Evolutionary conservation across 2,113 vertebrate genomes (phyloP).

Genomic region (Brienomyrus longianalis): DNA sequence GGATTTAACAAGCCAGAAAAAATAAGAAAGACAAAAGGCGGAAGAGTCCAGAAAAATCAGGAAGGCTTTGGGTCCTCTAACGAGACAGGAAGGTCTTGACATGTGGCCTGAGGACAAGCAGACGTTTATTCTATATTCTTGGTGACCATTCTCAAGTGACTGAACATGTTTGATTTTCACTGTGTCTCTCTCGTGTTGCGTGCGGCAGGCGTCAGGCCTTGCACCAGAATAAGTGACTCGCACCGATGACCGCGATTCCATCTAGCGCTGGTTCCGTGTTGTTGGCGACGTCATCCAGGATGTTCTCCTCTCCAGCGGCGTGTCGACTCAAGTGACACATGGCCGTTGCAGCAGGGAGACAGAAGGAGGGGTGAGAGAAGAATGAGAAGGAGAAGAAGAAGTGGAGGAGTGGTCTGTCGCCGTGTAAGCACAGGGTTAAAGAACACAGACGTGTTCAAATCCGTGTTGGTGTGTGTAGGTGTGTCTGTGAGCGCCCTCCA

Average conservation of each 20-base stretch:
- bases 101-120: neutral
- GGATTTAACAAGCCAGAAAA: neutral
- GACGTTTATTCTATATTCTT: neutral
- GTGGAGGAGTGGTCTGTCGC: neutral
- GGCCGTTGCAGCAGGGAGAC: neutral
- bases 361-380: neutral
- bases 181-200: neutral
- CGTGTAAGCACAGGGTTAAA: neutral
- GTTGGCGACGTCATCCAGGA: neutral
- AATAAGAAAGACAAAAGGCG: neutral
- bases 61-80: neutral
- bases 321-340: neutral
- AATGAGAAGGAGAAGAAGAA: neutral
- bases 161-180: neutral
- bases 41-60: neutral
- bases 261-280: neutral
- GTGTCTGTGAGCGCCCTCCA: neutral
- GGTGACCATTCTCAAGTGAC: neutral
- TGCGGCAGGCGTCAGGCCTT: neutral
- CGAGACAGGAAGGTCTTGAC: neutral
- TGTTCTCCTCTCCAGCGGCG: neutral
- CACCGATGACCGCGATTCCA: neutral
- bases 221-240: neutral
- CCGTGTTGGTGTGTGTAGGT: neutral
- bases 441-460: neutral